A percentile compares a stretch with the other conserved stretches of the same genome.
phyloP scores from a whole-genome alignment of 2,888 invertebrate species.

The Odontocolon sp. region DNA sequence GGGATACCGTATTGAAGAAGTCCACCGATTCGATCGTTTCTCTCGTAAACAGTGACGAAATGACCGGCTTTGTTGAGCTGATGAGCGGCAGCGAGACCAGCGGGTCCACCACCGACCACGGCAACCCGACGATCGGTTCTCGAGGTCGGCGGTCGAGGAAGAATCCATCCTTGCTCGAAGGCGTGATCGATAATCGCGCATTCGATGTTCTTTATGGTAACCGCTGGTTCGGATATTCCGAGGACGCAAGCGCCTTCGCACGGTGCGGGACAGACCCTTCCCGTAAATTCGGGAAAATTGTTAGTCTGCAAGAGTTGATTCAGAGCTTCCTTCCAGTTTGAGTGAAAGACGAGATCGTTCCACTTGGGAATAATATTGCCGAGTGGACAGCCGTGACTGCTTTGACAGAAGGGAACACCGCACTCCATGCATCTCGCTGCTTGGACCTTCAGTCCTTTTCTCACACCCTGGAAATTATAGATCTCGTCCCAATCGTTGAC shows the following conservation, averaged over 20 bases:
- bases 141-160: constrained; percentile 88
- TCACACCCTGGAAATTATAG: constrained; percentile 92
- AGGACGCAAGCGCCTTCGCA: constrained; percentile 99
- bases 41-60: constrained; percentile 97
- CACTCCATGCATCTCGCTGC: constrained; percentile 99
- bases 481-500: constrained; percentile 98
- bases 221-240: constrained; percentile 97
- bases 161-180: constrained; percentile 97
- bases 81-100: constrained; percentile 97
- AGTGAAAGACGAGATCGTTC: constrained; percentile 98
- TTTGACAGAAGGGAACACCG: constrained; percentile 99
- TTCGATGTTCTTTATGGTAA: constrained; percentile 99
- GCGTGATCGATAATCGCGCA: constrained; percentile 99
- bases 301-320: constrained; percentile 97
- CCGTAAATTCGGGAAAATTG: constrained; percentile 99
- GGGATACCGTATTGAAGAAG: constrained; percentile 99
- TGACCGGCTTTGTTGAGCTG: constrained; percentile 99
- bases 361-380: constrained; percentile 99
- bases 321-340: constrained; percentile 97
- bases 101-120: constrained; percentile 96
- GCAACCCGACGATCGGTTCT: constrained; percentile 93
- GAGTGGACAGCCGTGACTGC: constrained; percentile 96
- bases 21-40: constrained; percentile 97
- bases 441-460: constrained; percentile 93
- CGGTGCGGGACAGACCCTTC: constrained; percentile 97